These are phyloP conservation scores for Abrostola triplasia DNA, from an alignment of 2,888 invertebrate species.

Conservation along the genomic window DNA sequence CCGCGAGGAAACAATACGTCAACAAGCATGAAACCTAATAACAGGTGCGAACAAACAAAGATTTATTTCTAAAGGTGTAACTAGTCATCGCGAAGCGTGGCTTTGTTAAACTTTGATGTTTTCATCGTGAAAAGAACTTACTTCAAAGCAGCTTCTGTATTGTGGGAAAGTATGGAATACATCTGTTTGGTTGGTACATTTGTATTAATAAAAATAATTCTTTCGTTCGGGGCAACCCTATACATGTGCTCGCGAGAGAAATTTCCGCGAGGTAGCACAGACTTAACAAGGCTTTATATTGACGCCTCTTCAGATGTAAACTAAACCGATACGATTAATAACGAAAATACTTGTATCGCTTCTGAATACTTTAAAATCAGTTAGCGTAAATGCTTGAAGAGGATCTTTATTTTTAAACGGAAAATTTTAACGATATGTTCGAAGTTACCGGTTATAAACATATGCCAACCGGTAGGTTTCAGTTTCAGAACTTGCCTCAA, in stretches of 20 bases:
- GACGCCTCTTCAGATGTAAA: constrained; percentile 63
- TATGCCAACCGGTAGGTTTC: too few species aligned
- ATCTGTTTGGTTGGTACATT: constrained; percentile 37
- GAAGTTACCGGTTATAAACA: too few species aligned
- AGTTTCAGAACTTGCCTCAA: too few species aligned
- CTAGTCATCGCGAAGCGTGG: constrained; percentile 14
- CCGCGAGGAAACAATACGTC: background rate
- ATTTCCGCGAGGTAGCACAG: constrained; percentile 74
- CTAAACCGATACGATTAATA: constrained; percentile 52
- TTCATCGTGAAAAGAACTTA: constrained; percentile 37
- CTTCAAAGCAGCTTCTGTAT: constrained; percentile 39
- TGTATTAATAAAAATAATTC: constrained; percentile 46
- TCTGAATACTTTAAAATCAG: constrained; percentile 13
- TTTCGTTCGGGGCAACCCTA: constrained; percentile 50
- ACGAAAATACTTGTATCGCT: constrained; percentile 32
- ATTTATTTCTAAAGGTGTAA: background rate
- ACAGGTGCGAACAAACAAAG: constrained; percentile 1
- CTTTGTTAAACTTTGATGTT: constrained; percentile 50
- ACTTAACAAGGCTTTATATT: constrained; percentile 77
- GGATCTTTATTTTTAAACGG: too few species aligned
- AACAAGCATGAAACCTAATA: background rate
- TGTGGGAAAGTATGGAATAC: constrained; percentile 29
- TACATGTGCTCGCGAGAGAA: constrained; percentile 54
- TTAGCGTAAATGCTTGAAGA: background rate
- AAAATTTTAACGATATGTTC: too few species aligned